Evolutionary conservation across 2,797 vertebrate species (phyloP).

Genomic region (Garrulus glandarius): DNA sequence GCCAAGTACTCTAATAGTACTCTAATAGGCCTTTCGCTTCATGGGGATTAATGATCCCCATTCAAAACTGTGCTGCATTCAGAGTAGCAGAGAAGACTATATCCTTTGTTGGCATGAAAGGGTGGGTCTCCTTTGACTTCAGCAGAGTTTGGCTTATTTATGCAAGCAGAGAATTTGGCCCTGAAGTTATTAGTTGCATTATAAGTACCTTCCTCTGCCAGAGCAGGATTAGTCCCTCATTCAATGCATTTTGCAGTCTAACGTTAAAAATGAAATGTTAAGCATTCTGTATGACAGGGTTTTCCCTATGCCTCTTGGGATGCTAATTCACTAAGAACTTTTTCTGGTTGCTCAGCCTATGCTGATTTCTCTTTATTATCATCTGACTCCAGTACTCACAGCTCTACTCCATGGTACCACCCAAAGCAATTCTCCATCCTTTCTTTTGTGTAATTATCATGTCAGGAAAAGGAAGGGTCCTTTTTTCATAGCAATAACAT

Average conservation of each 20-base stretch:
- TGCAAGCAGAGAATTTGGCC: slow-evolving; percentile 3
- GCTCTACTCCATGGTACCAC: neutral
- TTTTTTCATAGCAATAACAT: neutral
- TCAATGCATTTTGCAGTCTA: slow-evolving; percentile 23
- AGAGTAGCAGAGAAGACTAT: neutral
- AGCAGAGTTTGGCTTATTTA: slow-evolving; percentile 13
- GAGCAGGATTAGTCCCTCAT: slow-evolving; percentile 21
- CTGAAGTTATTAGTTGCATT: slow-evolving; percentile 3
- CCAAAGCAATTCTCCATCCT: neutral
- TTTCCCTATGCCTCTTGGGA: neutral
- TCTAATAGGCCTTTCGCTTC: neutral
- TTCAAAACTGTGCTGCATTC: neutral
- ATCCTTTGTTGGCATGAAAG: slow-evolving; percentile 25
- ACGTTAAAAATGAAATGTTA: neutral
- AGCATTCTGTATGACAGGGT: neutral
- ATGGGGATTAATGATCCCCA: neutral
- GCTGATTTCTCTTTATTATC: neutral
- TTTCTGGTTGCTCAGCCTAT: neutral
- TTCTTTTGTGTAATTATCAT: neutral
- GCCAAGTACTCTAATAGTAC: neutral
- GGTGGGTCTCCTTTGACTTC: slow-evolving; percentile 20
- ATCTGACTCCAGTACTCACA: neutral
- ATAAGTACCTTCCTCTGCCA: slow-evolving; percentile 1
- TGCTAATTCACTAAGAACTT: neutral
- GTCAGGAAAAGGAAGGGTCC: neutral